Percentiles rank a stretch among this genome's conserved stretches.
phyloP scores from a whole-genome alignment of 2,888 invertebrate genomes.

The Eupsilia transversa region DNA sequence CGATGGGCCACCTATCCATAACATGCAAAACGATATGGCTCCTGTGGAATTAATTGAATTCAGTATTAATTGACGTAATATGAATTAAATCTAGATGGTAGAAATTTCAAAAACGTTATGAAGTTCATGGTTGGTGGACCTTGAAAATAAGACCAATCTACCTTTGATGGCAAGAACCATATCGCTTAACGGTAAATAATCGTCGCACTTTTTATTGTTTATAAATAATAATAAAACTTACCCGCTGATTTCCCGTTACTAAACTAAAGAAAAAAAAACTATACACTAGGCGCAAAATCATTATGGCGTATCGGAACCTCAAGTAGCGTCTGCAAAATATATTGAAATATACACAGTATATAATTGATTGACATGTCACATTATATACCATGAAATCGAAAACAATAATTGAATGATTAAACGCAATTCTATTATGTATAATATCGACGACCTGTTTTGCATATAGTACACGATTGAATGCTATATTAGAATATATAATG shows the following conservation, averaged over 20 bases:
- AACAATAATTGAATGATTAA: constrained; percentile 65
- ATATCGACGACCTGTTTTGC: constrained; percentile 54
- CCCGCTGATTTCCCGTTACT: constrained; percentile 53
- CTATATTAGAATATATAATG: constrained; percentile 52
- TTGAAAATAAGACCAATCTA: neutral
- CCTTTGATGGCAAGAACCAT: neutral
- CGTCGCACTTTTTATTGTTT: neutral
- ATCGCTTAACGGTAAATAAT: neutral
- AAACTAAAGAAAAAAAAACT: constrained; percentile 60
- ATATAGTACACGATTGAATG: constrained; percentile 60
- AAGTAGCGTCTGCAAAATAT: constrained; percentile 62
- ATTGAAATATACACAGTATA: constrained; percentile 62
- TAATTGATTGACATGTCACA: constrained; percentile 65
- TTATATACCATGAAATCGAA: constrained; percentile 66
- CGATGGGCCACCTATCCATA: neutral
- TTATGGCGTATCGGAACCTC: constrained; percentile 63
- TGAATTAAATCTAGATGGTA: neutral
- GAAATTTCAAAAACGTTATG: neutral
- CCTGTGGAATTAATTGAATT: neutral
- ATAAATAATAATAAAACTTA: constrained; percentile 47
- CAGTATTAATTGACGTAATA: neutral
- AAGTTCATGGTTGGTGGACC: no score
- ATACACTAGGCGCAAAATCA: constrained; percentile 63
- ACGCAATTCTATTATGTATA: constrained; percentile 59
- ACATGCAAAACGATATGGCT: constrained; percentile 1